Percentiles rank a stretch among this genome's conserved stretches.
Conservation (phyloP, 2,113 vertebrate species). For the Lophotis ruficrista region DNA sequence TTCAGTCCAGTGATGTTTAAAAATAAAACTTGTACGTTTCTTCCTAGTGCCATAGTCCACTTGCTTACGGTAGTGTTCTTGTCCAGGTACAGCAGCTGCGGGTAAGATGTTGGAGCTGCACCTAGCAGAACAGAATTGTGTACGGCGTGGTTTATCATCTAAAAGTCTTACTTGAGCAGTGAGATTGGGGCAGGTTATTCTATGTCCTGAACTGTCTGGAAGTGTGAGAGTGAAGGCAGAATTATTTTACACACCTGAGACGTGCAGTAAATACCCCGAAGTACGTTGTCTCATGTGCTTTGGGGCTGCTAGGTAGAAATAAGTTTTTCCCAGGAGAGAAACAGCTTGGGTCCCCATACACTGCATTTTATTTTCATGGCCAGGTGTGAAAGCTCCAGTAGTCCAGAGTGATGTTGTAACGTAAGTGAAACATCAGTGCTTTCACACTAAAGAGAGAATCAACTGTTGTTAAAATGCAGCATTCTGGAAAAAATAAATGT, state of each 20-base stretch:
- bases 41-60: not conserved
- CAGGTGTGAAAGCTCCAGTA: not conserved
- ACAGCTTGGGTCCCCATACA: not conserved
- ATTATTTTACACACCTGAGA: not conserved
- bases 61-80: not conserved
- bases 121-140: not conserved
- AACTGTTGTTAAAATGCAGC: not conserved
- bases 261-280: not conserved
- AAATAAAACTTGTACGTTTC: slow-evolving; percentile 53
- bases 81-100: not conserved
- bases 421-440: not conserved
- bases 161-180: not conserved
- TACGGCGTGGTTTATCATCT: not conserved
- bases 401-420: not conserved
- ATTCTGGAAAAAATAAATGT: slow-evolving; percentile 38
- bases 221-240: not conserved
- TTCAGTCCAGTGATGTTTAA: slow-evolving; percentile 48
- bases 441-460: slow-evolving; percentile 2
- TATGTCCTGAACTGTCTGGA: not conserved
- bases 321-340: not conserved
- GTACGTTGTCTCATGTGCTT: not conserved
- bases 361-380: not conserved
- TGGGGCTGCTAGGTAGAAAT: not conserved
- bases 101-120: not conserved
- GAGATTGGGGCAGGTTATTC: not conserved